Base-by-base conservation (phyloP, 2,797 vertebrate genomes). In the Takifugu rubripes region DNA sequence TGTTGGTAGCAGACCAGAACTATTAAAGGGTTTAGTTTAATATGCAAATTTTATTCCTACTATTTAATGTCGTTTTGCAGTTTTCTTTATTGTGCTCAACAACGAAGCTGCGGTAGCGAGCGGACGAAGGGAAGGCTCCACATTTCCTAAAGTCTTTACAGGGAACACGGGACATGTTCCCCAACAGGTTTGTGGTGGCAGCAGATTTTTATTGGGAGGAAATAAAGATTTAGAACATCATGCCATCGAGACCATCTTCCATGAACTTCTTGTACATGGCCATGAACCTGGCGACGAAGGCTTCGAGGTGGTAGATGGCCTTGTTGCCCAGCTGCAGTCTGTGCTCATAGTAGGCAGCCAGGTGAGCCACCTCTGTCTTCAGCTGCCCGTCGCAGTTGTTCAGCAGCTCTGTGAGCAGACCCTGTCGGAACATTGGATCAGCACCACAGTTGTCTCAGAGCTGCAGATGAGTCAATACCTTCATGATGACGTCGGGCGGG, bases 251-350 rank as follows among this genome's bases (percentile, higher is more conserved):
- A 5, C 97, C 97, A 11, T 99, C 97, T 68, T 99, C 97, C 97
- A 99, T 98, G 68, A 99, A 99, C 81, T 95, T 97, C 90, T 99
- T 98, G 85, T 98, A 99, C 61, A 97, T 84, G 56, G 97, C 94
- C 97, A 99, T 99, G 76, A 99, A 99, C 79, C 94, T 98, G 71
- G 96, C 97, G 6, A 93, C 92, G 79, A 99, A 99, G 0, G 97
- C 97, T 89, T 99, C 97, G 46, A 99, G 88, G 83, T 99, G 97
- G 91, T 97, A 98, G 81, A 99, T 93, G 16, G 95, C 94, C 86
- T 99, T 99, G 90, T 26, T 99, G 68, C 97, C 97, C 59, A 97
- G 78, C 81, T 99, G 96, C 27, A 99, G 90, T 40, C 96, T 87
- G 84, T 99, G 97, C 46, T 99, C 97, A 11, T 98, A 98, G 77